Evolutionary conservation across 2,113 vertebrate species (phyloP).

Genomic region (Candoia aspera): DNA sequence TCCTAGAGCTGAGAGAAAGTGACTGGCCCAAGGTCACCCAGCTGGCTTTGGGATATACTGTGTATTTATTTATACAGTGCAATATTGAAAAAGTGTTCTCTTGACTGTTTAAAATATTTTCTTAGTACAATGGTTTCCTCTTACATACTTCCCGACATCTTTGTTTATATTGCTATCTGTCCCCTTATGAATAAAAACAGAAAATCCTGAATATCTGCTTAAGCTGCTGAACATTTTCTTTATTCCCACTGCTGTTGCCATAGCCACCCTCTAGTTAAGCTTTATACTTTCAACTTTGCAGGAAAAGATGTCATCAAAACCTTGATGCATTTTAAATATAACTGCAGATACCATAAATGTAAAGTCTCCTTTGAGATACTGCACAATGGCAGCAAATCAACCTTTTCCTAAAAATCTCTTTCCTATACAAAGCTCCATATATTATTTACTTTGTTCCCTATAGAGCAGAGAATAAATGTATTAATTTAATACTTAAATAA

Average conservation of each 20-base stretch:
- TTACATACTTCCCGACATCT: not conserved
- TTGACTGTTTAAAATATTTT: constrained; percentile 34
- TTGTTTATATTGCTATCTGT: constrained; percentile 30
- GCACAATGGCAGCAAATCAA: constrained; percentile 58
- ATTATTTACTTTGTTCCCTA: constrained; percentile 51
- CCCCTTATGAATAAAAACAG: constrained; percentile 46
- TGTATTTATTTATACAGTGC: not conserved
- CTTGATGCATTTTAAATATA: constrained; percentile 66
- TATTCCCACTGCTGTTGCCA: constrained; percentile 65
- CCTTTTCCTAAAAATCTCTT: constrained; percentile 58
- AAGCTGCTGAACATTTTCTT: constrained; percentile 14
- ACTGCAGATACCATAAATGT: constrained; percentile 50
- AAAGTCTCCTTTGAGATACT: not conserved
- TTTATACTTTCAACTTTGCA: constrained; percentile 59
- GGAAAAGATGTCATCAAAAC: constrained; percentile 66
- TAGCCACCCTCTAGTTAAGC: constrained; percentile 66
- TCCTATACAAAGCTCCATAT: constrained; percentile 33
- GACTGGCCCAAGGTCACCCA: too few relatives aligned
- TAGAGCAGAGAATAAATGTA: constrained; percentile 50
- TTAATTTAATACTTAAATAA: constrained; percentile 56
- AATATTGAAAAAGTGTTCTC: constrained; percentile 37
- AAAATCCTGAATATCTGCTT: constrained; percentile 27
- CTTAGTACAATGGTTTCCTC: not conserved
- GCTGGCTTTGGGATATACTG: constrained; percentile 5
- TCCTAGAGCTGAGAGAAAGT: too few relatives aligned